phyloP scores from a whole-genome alignment of 2,113 vertebrate species.

The Ciconia stormi region DNA sequence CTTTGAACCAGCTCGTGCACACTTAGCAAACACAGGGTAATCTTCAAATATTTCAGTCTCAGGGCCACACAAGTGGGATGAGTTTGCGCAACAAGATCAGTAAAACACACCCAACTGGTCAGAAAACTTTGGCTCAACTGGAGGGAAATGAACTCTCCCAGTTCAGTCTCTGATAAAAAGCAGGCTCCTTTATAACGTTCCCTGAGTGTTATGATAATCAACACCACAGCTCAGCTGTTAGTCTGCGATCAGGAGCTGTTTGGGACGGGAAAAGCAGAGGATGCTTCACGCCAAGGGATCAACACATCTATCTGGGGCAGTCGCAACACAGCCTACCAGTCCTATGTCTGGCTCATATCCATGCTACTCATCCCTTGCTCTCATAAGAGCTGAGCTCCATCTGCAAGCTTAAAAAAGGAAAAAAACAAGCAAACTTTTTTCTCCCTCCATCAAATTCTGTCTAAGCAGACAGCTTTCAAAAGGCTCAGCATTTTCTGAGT shows the following conservation, averaged over 20 bases:
- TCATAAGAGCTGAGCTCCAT: constrained; percentile 3
- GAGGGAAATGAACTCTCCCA: neutral
- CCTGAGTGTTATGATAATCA: neutral
- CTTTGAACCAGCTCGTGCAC: neutral
- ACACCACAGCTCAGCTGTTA: constrained; percentile 30
- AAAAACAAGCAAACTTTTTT: neutral
- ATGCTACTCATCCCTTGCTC: neutral
- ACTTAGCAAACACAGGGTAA: neutral
- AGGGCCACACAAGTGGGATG: neutral
- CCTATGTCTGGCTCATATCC: constrained; percentile 35
- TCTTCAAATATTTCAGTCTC: neutral
- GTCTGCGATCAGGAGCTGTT: constrained; percentile 15
- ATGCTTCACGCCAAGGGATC: constrained; percentile 31
- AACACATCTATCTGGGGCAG: constrained; percentile 64
- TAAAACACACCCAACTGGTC: neutral
- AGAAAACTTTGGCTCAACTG: neutral
- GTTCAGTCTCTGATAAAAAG: neutral
- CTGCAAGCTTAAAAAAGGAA: constrained; percentile 41
- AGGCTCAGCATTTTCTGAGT: constrained; percentile 37
- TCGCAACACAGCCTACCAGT: constrained; percentile 56
- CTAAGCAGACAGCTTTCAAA: constrained; percentile 9
- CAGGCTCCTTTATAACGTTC: neutral
- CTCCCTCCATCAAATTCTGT: neutral
- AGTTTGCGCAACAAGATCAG: neutral
- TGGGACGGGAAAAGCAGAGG: constrained; percentile 30